Conservation (phyloP, 2,113 vertebrate genomes). For the Apistogramma diplotaenia region DNA sequence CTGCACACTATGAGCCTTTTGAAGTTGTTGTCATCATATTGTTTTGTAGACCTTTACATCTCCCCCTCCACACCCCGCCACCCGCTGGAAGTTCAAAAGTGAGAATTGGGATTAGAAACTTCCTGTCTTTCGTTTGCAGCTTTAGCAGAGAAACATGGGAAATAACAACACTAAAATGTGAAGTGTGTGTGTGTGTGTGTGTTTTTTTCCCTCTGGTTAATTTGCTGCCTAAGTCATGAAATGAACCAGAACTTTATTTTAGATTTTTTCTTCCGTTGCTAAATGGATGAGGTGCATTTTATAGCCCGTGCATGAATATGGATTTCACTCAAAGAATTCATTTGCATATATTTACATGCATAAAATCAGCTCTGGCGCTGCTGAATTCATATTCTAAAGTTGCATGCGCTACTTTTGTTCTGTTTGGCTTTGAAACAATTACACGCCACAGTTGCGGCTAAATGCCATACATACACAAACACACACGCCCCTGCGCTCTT, state of each 20-base stretch:
- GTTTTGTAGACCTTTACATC: neutral
- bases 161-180: neutral
- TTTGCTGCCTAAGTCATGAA: neutral
- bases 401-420: conserved; percentile 25
- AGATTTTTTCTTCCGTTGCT: neutral
- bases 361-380: conserved; percentile 7
- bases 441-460: neutral
- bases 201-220: neutral
- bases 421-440: conserved; percentile 41
- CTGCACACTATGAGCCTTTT: neutral
- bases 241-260: neutral
- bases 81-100: neutral
- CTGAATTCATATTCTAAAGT: conserved; percentile 29
- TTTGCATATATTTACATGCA: conserved; percentile 61
- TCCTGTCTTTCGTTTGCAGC: neutral
- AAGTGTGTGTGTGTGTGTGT: neutral
- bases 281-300: conserved; percentile 1
- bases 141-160: neutral
- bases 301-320: conserved; percentile 52
- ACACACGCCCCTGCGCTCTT: neutral
- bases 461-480: conserved; percentile 3
- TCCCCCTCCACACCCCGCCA: neutral
- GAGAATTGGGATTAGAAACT: neutral
- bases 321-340: conserved; percentile 28
- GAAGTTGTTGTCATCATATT: neutral